Base-by-base conservation (phyloP, 1,140 invertebrate genomes). In the Philopotamus ludificatus region DNA sequence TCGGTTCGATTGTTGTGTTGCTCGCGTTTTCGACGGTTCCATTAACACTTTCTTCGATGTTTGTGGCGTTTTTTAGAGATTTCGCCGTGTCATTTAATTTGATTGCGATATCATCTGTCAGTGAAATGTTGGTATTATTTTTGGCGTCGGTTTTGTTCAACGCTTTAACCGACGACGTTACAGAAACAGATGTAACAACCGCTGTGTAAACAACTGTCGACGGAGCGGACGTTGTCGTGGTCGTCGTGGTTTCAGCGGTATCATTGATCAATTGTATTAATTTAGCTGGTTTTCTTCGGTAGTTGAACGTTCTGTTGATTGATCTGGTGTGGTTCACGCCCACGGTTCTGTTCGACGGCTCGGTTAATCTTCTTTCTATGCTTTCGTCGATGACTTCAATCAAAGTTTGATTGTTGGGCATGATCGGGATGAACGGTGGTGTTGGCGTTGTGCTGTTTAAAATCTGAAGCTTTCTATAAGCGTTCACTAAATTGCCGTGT, bases 131-230 rank as follows among this genome's bases (percentile, higher is more conserved):
- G 15, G 60, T 63, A n/a, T 66, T 51, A 18, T 67, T 65, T 45
- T 64, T 67, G 3, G 28, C 53, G 65, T 79, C 78, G 15, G 77
- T 79, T 71, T 75, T 77, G 68, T 79, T 79, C 61, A 74, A 73
- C 20, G 75, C 77, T 74, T 77, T 79, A 67, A 79, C 74, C 42
- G 79, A 80, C 20, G 78, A 80, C 41, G 78, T 79, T 59, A 82
- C 77, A 16, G 80, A 82, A 20, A 82, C 78, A 18, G 80, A 82
- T 42, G 80, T 82, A 0, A 82, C 80, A 28, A 82, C 79, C 1
- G 79, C 79, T 12, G 80, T 82, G 54, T 80, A 82, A 10, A 82
- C 76, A 39, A 79, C 76, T 16, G 79, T 79, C 8, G 77, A 73
- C 3, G 71, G 69, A 71, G 77, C 76, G 39, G 74, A 74, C 16